Percentiles rank a stretch among this genome's conserved stretches.
Evolutionary conservation across 2,888 invertebrate genomes (phyloP).

Genomic region (Incurvaria masculella): DNA sequence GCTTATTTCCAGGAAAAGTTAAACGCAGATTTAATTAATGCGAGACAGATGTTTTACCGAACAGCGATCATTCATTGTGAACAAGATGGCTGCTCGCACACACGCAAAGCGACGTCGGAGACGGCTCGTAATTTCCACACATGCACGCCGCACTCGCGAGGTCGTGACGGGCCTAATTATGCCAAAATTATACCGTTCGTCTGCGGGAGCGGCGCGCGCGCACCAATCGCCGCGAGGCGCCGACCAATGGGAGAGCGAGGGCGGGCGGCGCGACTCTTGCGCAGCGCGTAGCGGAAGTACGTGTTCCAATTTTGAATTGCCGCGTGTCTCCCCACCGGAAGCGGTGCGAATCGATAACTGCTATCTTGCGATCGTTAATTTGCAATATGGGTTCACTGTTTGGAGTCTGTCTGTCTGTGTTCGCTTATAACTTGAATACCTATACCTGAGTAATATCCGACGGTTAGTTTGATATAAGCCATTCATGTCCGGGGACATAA

Average conservation of each 20-base stretch:
- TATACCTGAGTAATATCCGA: no score
- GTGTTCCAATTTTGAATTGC: no score
- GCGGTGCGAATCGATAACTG: no score
- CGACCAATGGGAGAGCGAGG: not conserved
- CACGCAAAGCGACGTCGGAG: constrained; percentile 6
- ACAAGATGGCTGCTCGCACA: not conserved
- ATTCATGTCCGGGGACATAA: no score
- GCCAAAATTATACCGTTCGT: constrained; percentile 45
- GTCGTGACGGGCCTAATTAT: constrained; percentile 50
- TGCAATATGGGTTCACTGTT: no score
- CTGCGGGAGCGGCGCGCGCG: constrained; percentile 29
- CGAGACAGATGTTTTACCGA: not conserved
- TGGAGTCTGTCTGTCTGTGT: no score
- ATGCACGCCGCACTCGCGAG: constrained; percentile 24
- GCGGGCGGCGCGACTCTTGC: constrained; percentile 46
- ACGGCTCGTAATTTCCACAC: constrained; percentile 16
- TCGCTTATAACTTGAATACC: no score
- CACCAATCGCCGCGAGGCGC: constrained; percentile 31
- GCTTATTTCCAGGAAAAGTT: not conserved
- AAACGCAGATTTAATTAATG: not conserved
- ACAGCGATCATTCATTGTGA: not conserved
- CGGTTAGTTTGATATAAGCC: no score
- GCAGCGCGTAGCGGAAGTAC: constrained; percentile 24
- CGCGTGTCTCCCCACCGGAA: no score
- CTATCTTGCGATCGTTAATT: no score